phyloP scores from a whole-genome alignment of 1,140 invertebrate species.

The Bombus waltoni region DNA sequence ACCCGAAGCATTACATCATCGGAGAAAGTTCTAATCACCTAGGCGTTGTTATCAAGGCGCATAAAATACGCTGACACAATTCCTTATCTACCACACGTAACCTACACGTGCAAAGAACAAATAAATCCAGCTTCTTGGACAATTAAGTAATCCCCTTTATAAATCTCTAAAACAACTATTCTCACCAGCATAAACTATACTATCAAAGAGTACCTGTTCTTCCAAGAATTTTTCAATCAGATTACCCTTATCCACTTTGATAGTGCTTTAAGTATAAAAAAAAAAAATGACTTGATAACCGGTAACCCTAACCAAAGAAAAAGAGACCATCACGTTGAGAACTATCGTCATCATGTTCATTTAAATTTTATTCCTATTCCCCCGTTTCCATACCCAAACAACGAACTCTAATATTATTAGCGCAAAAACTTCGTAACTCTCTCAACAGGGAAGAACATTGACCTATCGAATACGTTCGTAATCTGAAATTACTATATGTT shows the following conservation, averaged over 20 bases:
- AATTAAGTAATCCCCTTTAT: background rate
- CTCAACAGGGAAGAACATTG: background rate
- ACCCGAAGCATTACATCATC: background rate
- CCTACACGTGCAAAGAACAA: background rate
- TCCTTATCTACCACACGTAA: background rate
- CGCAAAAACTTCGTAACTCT: background rate
- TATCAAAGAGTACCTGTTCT: background rate
- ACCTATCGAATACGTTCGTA: background rate
- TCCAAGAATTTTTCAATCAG: too few relatives aligned
- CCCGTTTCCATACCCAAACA: too few relatives aligned
- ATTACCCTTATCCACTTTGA: background rate
- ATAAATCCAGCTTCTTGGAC: background rate
- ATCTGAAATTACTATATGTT: background rate
- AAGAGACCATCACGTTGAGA: too few relatives aligned
- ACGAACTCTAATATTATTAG: background rate
- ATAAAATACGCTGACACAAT: conserved; percentile 5
- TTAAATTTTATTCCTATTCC: too few relatives aligned
- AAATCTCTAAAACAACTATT: background rate
- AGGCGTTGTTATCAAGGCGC: conserved; percentile 3
- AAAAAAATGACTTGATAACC: background rate
- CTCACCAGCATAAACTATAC: background rate
- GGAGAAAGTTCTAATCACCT: conserved; percentile 36
- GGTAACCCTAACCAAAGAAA: too few relatives aligned
- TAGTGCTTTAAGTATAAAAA: background rate
- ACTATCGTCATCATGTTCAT: background rate